phyloP scores from a whole-genome alignment of 2,113 vertebrate species.

The Dolichotis patagonum region DNA sequence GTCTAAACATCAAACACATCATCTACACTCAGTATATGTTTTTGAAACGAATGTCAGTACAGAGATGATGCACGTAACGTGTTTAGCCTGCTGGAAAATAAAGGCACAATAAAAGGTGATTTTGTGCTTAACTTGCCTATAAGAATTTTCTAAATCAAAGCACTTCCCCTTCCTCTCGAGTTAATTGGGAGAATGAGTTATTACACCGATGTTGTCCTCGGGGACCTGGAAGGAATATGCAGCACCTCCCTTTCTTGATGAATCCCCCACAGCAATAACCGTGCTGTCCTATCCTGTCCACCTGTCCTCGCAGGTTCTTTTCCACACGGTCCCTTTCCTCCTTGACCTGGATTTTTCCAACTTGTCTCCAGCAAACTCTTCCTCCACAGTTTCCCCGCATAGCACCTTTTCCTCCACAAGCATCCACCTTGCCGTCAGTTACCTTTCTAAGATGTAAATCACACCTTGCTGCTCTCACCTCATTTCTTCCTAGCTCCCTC shows the following conservation, averaged over 20 bases:
- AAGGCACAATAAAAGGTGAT: background rate
- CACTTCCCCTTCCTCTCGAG: background rate
- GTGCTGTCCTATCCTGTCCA: background rate
- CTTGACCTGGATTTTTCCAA: background rate
- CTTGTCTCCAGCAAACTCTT: background rate
- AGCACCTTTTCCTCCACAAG: background rate
- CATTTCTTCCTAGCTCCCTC: background rate
- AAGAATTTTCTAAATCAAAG: constrained; percentile 17
- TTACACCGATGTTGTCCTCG: background rate
- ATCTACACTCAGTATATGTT: background rate
- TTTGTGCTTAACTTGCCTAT: background rate
- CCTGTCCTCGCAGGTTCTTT: background rate
- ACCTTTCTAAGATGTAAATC: constrained; percentile 6
- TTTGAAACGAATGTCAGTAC: background rate
- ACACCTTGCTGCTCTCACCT: background rate
- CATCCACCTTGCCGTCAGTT: background rate
- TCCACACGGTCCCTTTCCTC: background rate
- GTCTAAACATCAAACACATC: background rate
- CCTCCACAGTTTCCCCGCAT: background rate
- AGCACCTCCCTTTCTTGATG: background rate
- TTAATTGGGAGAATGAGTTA: background rate
- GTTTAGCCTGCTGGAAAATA: background rate
- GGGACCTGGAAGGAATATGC: background rate
- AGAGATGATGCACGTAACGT: background rate
- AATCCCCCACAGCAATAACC: background rate